Base-by-base conservation (phyloP, 2,797 vertebrate genomes). In the Capromys pilorides region DNA sequence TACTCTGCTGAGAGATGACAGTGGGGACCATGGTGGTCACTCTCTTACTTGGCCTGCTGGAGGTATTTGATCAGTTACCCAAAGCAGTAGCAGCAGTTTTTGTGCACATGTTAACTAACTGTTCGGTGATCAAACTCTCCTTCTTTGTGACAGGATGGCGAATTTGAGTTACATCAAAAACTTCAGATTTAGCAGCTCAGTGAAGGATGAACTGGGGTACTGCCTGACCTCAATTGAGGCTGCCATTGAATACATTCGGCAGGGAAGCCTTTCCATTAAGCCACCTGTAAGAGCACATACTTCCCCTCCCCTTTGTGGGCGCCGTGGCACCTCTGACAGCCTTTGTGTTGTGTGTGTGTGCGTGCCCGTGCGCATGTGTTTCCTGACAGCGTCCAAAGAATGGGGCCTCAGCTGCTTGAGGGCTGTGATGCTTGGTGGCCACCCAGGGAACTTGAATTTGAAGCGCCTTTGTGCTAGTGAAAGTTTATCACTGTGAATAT, bases 161-260 rank as follows among this genome's bases (percentile, higher is more conserved):
- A 99, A 99, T 97, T 98, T 99, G 97, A 99, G 99, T 98, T 99
- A 99, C 96, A 99, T 99, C 94, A 99, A 99, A 98, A 99, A 99
- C 98, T 99, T 99, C 98, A 98, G 99, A 96, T 99, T 99, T 96
- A 99, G 99, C 98, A 99, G 98, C 96, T 99, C 98, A 0, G 98
- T 98, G 18, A 99, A 99, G 98, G 99, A 99, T 90, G 99, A 99
- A 66, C 88, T 99, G 97, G 99, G 99, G 77, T 99, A 99, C 98
- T 99, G 99, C 80, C 98, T 99, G 96, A 99, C 99, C 87, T 99
- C 99, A 0, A 95, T 99, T 6, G 99, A 99, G 98, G 99, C 99
- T 0, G 99, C 99, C 0, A 98, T 99, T 69, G 99, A 99, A 71
- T 99, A 99, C 96, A 99, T 99, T 96, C 99, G 98, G 66, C 99